Conservation (phyloP, 2,888 invertebrate species). For the Yponomeuta sedellus region DNA sequence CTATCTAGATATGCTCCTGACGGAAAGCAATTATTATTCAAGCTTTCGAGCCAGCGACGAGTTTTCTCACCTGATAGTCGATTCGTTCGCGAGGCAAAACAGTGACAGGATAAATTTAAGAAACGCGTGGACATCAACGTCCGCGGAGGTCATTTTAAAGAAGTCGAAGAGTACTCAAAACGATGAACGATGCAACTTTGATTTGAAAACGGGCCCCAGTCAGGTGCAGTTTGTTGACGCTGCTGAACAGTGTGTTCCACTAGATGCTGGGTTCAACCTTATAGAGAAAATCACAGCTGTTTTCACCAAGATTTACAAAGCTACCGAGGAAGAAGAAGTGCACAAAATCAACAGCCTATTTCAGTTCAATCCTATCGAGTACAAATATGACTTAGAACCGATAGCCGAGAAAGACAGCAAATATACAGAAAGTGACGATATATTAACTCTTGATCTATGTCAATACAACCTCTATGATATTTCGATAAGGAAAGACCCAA, state of each 20-base stretch:
- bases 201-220: not conserved
- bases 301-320: not conserved
- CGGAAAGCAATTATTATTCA: not conserved
- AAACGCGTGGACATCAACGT: not conserved
- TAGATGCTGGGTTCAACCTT: not conserved
- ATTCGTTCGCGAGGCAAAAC: not conserved
- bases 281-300: not conserved
- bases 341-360: not conserved
- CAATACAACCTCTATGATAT: not conserved
- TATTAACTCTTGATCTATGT: not conserved
- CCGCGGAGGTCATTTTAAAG: not conserved
- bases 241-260: not conserved
- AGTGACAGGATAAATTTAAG: not conserved
- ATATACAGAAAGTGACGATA: not conserved
- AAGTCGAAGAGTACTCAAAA: not conserved
- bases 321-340: not conserved
- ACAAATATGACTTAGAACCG: not conserved
- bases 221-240: not conserved
- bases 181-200: not conserved
- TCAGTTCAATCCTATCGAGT: not conserved
- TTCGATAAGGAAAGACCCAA: not conserved
- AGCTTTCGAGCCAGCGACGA: not conserved
- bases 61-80: not conserved
- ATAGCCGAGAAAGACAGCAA: slow-evolving; percentile 1
- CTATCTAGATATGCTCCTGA: not conserved